Evolutionary conservation across 2,888 invertebrate genomes (phyloP).

Genomic region (Bhutanitis thaidina): DNA sequence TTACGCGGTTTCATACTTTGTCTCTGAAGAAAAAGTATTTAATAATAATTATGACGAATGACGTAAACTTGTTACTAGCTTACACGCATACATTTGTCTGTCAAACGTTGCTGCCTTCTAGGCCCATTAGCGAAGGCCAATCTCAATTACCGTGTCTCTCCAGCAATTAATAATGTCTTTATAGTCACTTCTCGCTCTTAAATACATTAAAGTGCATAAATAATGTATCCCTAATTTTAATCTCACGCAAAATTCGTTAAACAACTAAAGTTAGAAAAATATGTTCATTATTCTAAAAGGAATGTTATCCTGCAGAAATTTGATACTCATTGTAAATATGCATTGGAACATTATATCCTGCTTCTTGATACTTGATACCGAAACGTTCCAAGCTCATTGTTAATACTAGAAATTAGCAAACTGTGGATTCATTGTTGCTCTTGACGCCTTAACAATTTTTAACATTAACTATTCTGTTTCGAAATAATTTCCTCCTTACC

Average conservation of each 20-base stretch:
- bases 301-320: not conserved
- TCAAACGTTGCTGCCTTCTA: constrained; percentile 32
- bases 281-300: too few relatives aligned
- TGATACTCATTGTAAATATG: not conserved
- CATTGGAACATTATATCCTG: not conserved
- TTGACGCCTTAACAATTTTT: too few relatives aligned
- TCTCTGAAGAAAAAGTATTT: not conserved
- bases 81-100: constrained; percentile 24
- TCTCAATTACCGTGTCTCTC: constrained; percentile 53
- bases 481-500: too few relatives aligned
- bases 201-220: not conserved
- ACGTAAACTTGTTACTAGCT: constrained; percentile 13
- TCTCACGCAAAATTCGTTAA: too few relatives aligned
- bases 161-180: constrained; percentile 56
- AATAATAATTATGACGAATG: constrained; percentile 16
- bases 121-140: constrained; percentile 47
- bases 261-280: too few relatives aligned
- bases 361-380: not conserved
- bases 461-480: too few relatives aligned
- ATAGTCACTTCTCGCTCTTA: constrained; percentile 24
- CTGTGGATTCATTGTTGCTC: too few relatives aligned
- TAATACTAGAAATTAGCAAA: too few relatives aligned
- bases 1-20: not conserved
- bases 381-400: not conserved
- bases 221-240: too few relatives aligned